Base-by-base conservation (phyloP, 2,113 vertebrate species). In the Lota lota region DNA sequence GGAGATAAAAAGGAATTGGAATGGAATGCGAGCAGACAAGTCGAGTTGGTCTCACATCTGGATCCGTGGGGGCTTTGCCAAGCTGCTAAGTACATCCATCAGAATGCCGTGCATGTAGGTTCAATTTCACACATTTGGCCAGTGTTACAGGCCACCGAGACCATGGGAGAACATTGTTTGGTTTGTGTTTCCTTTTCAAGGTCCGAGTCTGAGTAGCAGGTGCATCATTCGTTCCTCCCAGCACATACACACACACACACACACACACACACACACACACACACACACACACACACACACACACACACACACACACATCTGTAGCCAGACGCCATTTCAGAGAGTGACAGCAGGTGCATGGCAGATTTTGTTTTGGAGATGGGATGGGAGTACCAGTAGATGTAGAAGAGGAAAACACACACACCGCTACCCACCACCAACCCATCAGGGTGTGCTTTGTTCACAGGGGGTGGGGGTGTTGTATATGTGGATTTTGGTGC, bases 91-190 rank as follows among this genome's bases (percentile, higher is more conserved):
- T 20, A 59, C 61, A 66, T 21, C 19, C 60, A 40, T 63, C 59
- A 63, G 28, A 20, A 63, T 78, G 68, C 58, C 15, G 67, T 63
- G 68, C 63, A 63, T 73, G 57, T 50, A 51, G 68, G 61, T 62
- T 69, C 11, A 21, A 53, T 73, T 73, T 78, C 63, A 68, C 53
- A 56, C 64, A 68, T 77, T 69, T 79, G 60, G 54, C 36, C 57
- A 22, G 14, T 63, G 62, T 80, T 66, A 69, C 59, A 67, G 65
- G 50, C 66, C 75, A 58, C 68, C 54, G 66, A 80, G 77, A 47
- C 40, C 11, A 61, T 4, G 28, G 20, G 54, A 59, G 33, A n/a
- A 10, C 56, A 54, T 61, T 62, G 63, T 64, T n/a, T 21, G 21
- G 47, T 22, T 21, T 19, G 40, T 47, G 40, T 47, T 47, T 47